Percentiles rank a stretch among this genome's conserved stretches.
Conservation (phyloP, 2,888 invertebrate species). For the Neoscelio sp. region DNA sequence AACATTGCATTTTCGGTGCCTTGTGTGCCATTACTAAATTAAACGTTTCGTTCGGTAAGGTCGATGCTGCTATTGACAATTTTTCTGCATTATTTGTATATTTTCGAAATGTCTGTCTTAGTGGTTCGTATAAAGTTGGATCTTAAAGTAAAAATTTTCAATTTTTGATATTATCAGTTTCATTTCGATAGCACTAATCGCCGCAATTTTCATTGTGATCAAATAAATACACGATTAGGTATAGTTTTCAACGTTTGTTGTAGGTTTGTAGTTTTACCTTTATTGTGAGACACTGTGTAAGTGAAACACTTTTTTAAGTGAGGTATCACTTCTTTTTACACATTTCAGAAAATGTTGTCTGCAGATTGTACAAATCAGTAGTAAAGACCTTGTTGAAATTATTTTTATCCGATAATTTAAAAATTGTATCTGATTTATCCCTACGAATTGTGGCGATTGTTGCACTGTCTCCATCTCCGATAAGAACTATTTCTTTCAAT, state of each 20-base stretch:
- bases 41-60: constrained; percentile 20
- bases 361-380: constrained; percentile 24
- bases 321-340: constrained; percentile 15
- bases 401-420: constrained; percentile 67
- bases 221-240: constrained; percentile 25
- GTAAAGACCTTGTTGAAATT: constrained; percentile 38
- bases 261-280: constrained; percentile 31
- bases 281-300: constrained; percentile 49
- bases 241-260: constrained; percentile 15
- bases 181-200: constrained; percentile 3
- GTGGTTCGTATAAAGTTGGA: background rate
- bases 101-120: constrained; percentile 4
- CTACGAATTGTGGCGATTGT: constrained; percentile 63
- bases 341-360: constrained; percentile 16
- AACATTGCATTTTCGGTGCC: constrained; percentile 62
- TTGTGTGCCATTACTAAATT: constrained; percentile 65
- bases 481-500: constrained; percentile 64
- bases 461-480: constrained; percentile 71
- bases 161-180: background rate
- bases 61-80: constrained; percentile 19
- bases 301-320: constrained; percentile 33
- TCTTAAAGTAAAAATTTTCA: too few relatives aligned
- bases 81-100: constrained; percentile 24
- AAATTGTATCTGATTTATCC: constrained; percentile 22
- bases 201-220: constrained; percentile 26